A percentile compares a stretch with the other conserved stretches of the same genome.
phyloP scores from a whole-genome alignment of 2,888 invertebrate species.

The Tiphia femorata region DNA sequence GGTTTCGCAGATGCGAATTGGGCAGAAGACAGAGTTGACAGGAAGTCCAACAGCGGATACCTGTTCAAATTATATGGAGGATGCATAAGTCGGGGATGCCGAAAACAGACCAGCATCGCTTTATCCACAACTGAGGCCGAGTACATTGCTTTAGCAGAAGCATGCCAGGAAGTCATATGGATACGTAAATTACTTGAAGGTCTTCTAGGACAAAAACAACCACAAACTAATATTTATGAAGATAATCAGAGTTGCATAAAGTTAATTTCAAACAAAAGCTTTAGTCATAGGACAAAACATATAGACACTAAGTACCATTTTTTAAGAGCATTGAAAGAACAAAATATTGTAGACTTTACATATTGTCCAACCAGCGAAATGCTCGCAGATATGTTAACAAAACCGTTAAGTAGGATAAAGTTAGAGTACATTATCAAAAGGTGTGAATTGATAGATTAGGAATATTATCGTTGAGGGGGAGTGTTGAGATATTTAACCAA shows the following conservation, averaged over 20 bases:
- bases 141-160: constrained; percentile 37
- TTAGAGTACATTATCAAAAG: background rate
- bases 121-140: background rate
- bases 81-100: constrained; percentile 44
- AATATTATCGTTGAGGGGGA: constrained; percentile 12
- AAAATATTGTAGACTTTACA: constrained; percentile 21
- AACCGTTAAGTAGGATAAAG: constrained; percentile 37
- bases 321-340: constrained; percentile 15
- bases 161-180: constrained; percentile 41
- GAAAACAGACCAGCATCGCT: background rate
- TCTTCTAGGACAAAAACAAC: constrained; percentile 20
- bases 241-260: constrained; percentile 51
- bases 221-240: constrained; percentile 35
- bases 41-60: constrained; percentile 56
- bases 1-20: constrained; percentile 60
- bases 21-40: constrained; percentile 47
- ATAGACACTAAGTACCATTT: constrained; percentile 33
- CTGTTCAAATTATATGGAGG: constrained; percentile 38
- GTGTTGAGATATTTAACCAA: too few species aligned
- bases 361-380: constrained; percentile 48
- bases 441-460: background rate
- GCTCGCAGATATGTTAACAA: constrained; percentile 46
- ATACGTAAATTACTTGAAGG: constrained; percentile 32
- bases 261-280: constrained; percentile 31
- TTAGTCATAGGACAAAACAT: constrained; percentile 42